phyloP scores from a whole-genome alignment of 2,888 invertebrate genomes.

The Rambutsinella grinnellia region DNA sequence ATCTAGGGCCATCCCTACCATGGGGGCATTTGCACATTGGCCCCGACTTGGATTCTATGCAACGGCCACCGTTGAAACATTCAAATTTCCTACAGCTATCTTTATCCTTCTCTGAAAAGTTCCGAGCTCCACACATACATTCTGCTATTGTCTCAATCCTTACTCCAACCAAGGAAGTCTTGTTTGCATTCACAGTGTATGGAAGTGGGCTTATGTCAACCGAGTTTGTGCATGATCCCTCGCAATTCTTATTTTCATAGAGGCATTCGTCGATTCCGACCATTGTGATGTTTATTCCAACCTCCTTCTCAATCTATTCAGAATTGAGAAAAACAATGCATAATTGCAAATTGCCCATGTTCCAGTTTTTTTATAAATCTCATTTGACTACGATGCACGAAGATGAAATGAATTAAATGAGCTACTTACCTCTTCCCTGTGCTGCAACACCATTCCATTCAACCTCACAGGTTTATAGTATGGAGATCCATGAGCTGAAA shows the following conservation, averaged over 20 bases:
- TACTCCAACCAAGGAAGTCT: constrained; percentile 96
- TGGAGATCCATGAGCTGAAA: constrained; percentile 95
- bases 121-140: constrained; percentile 93
- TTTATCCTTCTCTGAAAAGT: constrained; percentile 89
- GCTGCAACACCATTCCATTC: constrained; percentile 94
- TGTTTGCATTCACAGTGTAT: constrained; percentile 97
- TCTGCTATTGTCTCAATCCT: constrained; percentile 92
- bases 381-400: too few species aligned
- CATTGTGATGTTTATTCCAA: constrained; percentile 97
- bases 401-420: too few species aligned
- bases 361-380: too few species aligned
- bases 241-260: constrained; percentile 94
- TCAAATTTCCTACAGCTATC: constrained; percentile 90
- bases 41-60: constrained; percentile 91
- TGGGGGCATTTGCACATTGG: constrained; percentile 70
- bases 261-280: constrained; percentile 97
- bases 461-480: constrained; percentile 95
- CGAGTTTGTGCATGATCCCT: constrained; percentile 95
- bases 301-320: constrained; percentile 84
- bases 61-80: constrained; percentile 96
- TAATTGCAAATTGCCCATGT: too few species aligned
- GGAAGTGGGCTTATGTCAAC: constrained; percentile 85
- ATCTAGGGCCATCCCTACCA: constrained; percentile 90
- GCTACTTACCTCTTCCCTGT: constrained; percentile 86
- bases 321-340: not conserved